These are phyloP conservation scores for Hippopotamus amphibius DNA, from an alignment of 2,113 vertebrate species.

Conservation along the genomic window DNA sequence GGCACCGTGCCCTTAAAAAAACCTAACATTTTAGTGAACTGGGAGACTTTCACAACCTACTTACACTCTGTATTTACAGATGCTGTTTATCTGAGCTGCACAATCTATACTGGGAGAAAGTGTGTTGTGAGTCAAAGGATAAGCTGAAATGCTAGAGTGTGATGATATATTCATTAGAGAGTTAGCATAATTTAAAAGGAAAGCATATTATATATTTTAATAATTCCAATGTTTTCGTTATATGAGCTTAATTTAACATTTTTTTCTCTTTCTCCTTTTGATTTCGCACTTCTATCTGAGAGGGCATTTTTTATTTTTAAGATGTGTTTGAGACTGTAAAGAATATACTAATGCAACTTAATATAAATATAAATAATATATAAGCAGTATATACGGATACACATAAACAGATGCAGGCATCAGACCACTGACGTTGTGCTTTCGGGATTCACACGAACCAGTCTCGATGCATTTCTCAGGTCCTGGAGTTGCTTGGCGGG, in stretches of 20 bases:
- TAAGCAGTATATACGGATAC: not conserved
- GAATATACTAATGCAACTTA: not conserved
- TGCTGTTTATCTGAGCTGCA: not conserved
- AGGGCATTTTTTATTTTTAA: constrained; percentile 4
- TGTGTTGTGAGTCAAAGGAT: not conserved
- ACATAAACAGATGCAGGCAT: constrained; percentile 34
- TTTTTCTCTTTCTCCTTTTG: constrained; percentile 25
- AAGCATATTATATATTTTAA: constrained; percentile 36
- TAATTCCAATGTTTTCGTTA: constrained; percentile 21
- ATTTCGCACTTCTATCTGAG: constrained; percentile 17
- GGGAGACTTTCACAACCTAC: not conserved
- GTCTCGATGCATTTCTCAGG: constrained; percentile 93
- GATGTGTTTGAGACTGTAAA: not conserved
- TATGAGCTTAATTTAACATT: not conserved
- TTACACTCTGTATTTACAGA: not conserved
- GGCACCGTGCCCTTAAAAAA: not conserved
- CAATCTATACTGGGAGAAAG: not conserved
- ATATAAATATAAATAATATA: constrained; percentile 67
- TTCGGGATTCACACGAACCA: constrained; percentile 95
- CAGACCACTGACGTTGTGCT: constrained; percentile 97
- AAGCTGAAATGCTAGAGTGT: constrained; percentile 23
- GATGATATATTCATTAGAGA: not conserved
- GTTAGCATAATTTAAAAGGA: constrained; percentile 63
- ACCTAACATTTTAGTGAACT: not conserved
- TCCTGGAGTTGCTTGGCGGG: constrained; percentile 98